A percentile compares a stretch with the other conserved stretches of the same genome.
phyloP scores from a whole-genome alignment of 2,113 vertebrate species.

The Pygathrix nemaeus region DNA sequence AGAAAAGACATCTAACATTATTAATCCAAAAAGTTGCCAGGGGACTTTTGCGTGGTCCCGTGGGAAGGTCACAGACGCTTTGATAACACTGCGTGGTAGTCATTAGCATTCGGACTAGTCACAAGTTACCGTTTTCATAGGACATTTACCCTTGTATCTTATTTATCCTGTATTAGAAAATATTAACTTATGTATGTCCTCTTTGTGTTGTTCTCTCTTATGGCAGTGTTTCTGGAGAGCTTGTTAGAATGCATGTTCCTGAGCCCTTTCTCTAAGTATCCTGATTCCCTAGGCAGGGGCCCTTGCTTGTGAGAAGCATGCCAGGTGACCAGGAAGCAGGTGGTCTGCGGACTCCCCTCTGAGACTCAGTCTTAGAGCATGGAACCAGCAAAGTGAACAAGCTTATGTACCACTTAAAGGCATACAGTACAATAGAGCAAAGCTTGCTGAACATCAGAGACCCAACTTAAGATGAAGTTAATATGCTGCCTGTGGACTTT shows the following conservation, averaged over 20 bases:
- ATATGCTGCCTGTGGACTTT: accelerated
- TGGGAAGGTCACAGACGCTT: accelerated
- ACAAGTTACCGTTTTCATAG: accelerated
- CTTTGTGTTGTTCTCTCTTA: not conserved
- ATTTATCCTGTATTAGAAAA: not conserved
- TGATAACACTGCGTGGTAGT: accelerated
- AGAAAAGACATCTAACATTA: not conserved
- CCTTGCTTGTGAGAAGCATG: accelerated
- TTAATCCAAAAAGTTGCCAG: not conserved
- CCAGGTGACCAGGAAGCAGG: accelerated
- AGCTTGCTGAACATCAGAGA: accelerated
- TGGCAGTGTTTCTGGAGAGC: not conserved
- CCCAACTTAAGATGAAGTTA: not conserved
- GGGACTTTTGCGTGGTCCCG: not conserved
- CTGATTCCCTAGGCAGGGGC: not conserved
- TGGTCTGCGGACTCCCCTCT: not conserved
- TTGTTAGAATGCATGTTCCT: accelerated
- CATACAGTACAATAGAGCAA: not conserved
- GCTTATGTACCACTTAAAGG: not conserved
- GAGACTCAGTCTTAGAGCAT: not conserved
- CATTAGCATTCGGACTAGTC: accelerated
- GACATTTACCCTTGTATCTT: accelerated
- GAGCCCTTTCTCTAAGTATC: not conserved
- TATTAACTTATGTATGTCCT: no score
- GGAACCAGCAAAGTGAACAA: not conserved